A percentile compares a stretch with the other conserved stretches of the same genome.
Evolutionary conservation across 2,888 invertebrate genomes (phyloP).

Genomic region (Orgyia antiqua): DNA sequence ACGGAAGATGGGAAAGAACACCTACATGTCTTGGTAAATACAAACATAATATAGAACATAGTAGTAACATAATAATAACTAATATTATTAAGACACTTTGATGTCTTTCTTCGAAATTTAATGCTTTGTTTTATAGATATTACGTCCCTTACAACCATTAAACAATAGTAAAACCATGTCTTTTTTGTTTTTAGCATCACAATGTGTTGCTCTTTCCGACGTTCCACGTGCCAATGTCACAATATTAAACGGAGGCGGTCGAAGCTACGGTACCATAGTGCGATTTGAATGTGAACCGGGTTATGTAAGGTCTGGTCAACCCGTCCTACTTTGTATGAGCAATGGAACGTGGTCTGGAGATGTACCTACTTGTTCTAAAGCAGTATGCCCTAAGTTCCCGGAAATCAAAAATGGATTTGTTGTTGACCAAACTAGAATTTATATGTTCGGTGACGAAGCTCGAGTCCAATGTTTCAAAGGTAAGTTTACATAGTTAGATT

Average conservation of each 20-base stretch:
- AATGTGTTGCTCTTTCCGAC: constrained; percentile 91
- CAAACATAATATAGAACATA: background rate
- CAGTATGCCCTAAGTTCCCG: constrained; percentile 85
- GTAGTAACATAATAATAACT: background rate
- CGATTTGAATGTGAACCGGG: constrained; percentile 95
- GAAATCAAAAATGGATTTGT: constrained; percentile 92
- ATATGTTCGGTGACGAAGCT: constrained; percentile 93
- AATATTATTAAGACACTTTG: too few species aligned
- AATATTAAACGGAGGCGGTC: constrained; percentile 91
- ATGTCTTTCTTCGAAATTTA: too few species aligned
- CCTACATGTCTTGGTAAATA: constrained; percentile 89
- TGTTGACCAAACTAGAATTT: constrained; percentile 85
- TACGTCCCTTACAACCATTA: too few species aligned
- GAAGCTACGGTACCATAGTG: constrained; percentile 95
- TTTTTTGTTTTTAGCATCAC: constrained; percentile 86
- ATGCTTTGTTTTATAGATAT: too few species aligned
- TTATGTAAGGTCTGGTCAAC: constrained; percentile 91
- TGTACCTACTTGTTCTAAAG: constrained; percentile 91
- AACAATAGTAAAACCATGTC: too few species aligned
- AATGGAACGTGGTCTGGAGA: constrained; percentile 97
- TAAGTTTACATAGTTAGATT: too few species aligned
- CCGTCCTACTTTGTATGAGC: constrained; percentile 95
- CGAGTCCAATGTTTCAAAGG: constrained; percentile 92
- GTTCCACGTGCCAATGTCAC: constrained; percentile 92
- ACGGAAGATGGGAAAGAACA: constrained; percentile 95